Evolutionary conservation across 2,888 invertebrate species (phyloP).

Genomic region (Unio delphinus): DNA sequence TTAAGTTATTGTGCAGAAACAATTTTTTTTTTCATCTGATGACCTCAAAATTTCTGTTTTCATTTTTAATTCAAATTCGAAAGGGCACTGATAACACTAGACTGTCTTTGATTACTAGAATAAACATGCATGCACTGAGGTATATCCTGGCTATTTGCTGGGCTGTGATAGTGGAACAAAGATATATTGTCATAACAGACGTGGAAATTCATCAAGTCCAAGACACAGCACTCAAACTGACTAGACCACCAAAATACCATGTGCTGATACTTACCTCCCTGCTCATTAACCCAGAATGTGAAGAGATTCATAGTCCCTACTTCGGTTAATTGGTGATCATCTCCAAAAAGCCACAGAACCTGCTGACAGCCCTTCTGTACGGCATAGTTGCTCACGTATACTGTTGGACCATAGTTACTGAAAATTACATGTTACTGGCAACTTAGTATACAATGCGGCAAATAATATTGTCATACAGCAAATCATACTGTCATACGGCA

Average conservation of each 20-base stretch:
- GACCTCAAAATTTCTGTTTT: too few species aligned
- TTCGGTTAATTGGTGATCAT: conserved; percentile 94
- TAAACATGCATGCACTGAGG: too few species aligned
- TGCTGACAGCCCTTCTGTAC: conserved; percentile 90
- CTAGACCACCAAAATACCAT: background rate
- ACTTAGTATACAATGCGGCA: background rate
- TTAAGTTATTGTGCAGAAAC: too few species aligned
- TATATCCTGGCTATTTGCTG: too few species aligned
- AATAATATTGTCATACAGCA: background rate
- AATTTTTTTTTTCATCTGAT: too few species aligned
- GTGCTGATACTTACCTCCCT: conserved; percentile 82
- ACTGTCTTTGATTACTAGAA: too few species aligned
- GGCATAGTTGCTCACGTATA: conserved; percentile 76
- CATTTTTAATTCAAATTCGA: too few species aligned
- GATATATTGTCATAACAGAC: too few species aligned
- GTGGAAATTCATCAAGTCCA: too few species aligned
- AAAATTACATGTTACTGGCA: conserved; percentile 5
- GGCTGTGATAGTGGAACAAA: too few species aligned
- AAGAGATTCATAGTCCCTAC: conserved; percentile 99
- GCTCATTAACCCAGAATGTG: conserved; percentile 86
- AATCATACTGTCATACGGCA: background rate
- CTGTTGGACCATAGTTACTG: conserved; percentile 76
- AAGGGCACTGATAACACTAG: too few species aligned
- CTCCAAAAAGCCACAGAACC: conserved; percentile 96
- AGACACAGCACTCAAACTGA: background rate